Base-by-base conservation (phyloP, 2,888 invertebrate genomes). In the Trachelus troglodyta region DNA sequence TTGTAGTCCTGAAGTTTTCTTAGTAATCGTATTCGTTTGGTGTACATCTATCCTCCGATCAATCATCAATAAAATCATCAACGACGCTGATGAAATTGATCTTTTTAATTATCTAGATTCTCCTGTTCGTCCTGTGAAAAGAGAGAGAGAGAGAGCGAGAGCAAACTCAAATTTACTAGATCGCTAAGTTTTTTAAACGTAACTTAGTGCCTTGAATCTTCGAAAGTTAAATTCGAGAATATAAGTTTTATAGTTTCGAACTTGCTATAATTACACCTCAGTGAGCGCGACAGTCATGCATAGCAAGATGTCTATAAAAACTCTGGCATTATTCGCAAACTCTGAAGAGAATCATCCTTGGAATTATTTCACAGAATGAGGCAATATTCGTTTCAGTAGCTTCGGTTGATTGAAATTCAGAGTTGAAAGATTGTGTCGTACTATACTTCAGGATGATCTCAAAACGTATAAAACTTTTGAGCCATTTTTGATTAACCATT, bases 161-260 rank as follows among this genome's bases (percentile, higher is more conserved):
- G 33, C 34, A 71, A 71, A 71, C 15, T 77, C n/a, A 76, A 75
- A 75, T 76, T 69, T 56, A 77, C 76, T 56, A n/a, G 75, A 71
- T 73, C 75, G 34, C 37, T n/a, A 82, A 80, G 80, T 83, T 81
- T 81, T 82, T 23, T 80, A 82, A 83, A 82, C 79, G 81, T 81
- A 81, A 82, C 79, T 81, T 81, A 81, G 79, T 77, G 77, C 77
- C 75, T 69, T 77, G 80, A 79, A 34, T 56, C 40, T 74, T 75
- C 74, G 75, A 15, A 71, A 77, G 77, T 77, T 75, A 9, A 30
- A 56, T 31, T 31, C 56, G 83, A 84, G 86, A 88, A 89, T 90
- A 89, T 86, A 90, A 90, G 85, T 90, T 90, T 86, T 83, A 85
- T 86, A 87, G 86, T 86, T 85, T 87, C 84, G 80, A 89, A 89